Conservation (phyloP, 2,797 vertebrate genomes). For the Furcifer pardalis region DNA sequence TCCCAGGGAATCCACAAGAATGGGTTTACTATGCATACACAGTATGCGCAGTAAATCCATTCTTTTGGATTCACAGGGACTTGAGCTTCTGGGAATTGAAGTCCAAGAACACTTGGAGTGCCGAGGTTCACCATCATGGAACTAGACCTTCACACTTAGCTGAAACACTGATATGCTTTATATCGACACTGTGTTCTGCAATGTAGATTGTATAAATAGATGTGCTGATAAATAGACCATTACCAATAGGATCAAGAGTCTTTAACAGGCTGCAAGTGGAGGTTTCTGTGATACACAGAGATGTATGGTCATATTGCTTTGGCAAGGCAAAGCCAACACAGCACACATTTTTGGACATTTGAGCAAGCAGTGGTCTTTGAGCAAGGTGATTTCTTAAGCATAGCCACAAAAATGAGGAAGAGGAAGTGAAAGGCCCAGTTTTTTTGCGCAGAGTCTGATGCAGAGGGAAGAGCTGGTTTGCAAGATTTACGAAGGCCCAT, state of each 20-base stretch:
- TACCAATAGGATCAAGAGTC: conserved; percentile 1
- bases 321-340: conserved; percentile 52
- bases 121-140: too few species aligned
- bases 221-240: too few species aligned
- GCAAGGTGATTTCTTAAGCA: conserved; percentile 65
- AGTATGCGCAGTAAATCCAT: too few species aligned
- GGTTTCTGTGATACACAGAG: background rate
- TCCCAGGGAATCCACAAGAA: too few species aligned
- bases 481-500: conserved; percentile 28
- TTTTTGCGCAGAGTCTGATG: background rate
- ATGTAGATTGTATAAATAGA: background rate
- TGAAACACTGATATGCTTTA: background rate
- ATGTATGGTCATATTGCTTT: conserved; percentile 20
- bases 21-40: too few species aligned
- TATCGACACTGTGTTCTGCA: background rate
- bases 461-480: conserved; percentile 22
- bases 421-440: conserved; percentile 49
- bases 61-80: too few species aligned
- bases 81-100: too few species aligned
- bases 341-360: conserved; percentile 42
- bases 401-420: conserved; percentile 68
- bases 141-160: background rate
- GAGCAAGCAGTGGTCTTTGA: conserved; percentile 34
- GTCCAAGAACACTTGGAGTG: too few species aligned
- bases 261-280: background rate